phyloP scores from a whole-genome alignment of 2,888 invertebrate species.

The Heliconius ethilla region DNA sequence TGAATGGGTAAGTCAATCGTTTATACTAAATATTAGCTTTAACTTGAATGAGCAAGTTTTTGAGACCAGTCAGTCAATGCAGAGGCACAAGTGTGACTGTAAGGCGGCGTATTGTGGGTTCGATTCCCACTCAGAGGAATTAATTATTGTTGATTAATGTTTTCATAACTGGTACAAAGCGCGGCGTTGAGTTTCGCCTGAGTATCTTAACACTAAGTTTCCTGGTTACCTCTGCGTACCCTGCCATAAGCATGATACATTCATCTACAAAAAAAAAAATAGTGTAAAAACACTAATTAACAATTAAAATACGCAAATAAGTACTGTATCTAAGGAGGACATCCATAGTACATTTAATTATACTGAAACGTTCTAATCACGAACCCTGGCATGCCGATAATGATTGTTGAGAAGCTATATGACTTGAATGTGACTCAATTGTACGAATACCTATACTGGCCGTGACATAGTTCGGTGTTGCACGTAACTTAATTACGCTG shows the following conservation, averaged over 20 bases:
- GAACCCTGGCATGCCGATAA: conserved; percentile 40
- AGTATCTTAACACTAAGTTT: background rate
- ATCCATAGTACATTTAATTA: conserved; percentile 20
- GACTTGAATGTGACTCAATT: conserved; percentile 30
- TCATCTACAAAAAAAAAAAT: background rate
- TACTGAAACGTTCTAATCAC: conserved; percentile 36
- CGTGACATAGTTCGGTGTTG: conserved; percentile 14
- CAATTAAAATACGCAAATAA: background rate
- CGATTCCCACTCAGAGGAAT: too few relatives aligned
- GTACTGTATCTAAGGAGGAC: conserved; percentile 23
- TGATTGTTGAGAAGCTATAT: conserved; percentile 30
- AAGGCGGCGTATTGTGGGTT: too few relatives aligned
- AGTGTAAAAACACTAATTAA: conserved; percentile 4
- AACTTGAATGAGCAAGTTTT: too few relatives aligned
- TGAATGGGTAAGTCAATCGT: too few relatives aligned
- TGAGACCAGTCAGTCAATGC: too few relatives aligned
- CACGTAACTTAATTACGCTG: conserved; percentile 1
- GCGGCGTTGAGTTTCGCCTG: too few relatives aligned
- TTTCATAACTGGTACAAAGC: too few relatives aligned
- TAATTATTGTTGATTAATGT: too few relatives aligned
- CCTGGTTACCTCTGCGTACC: background rate
- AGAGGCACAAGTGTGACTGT: too few relatives aligned
- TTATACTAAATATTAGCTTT: too few relatives aligned
- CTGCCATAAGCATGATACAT: background rate
- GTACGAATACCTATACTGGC: conserved; percentile 12